These are phyloP conservation scores for Tetrax tetrax DNA, from an alignment of 2,113 vertebrate genomes.

Conservation along the genomic window DNA sequence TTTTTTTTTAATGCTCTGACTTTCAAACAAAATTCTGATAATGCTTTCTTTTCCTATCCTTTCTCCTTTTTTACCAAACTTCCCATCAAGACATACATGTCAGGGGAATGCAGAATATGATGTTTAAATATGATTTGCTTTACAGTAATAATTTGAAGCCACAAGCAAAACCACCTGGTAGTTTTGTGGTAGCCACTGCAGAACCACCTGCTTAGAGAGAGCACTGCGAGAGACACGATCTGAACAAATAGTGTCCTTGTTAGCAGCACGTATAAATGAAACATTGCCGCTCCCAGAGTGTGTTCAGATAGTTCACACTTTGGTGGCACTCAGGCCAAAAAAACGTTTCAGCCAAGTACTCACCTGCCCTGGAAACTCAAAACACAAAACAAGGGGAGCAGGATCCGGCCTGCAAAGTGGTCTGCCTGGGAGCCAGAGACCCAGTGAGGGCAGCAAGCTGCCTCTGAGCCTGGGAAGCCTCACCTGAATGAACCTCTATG, in stretches of 20 bases:
- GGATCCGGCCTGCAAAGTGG: neutral
- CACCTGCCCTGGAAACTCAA: neutral
- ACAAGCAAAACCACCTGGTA: neutral
- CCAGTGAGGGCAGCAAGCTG: neutral
- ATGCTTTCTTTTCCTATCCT: neutral
- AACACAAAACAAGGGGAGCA: neutral
- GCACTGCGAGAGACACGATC: neutral
- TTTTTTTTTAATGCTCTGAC: neutral
- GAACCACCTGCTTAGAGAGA: neutral
- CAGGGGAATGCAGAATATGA: neutral
- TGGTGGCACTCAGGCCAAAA: neutral
- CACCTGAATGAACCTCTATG: rapidly evolving
- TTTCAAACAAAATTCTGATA: neutral
- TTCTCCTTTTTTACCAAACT: neutral
- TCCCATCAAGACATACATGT: neutral
- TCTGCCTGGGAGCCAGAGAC: neutral
- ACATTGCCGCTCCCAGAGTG: neutral
- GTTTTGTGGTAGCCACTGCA: neutral
- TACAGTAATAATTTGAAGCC: neutral
- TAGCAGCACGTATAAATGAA: neutral
- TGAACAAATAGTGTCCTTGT: neutral
- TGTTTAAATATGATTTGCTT: neutral
- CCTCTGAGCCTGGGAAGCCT: neutral
- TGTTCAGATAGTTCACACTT: neutral
- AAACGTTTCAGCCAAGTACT: neutral